phyloP scores from a whole-genome alignment of 1,140 invertebrate species.

The Lordiphosa clarofinis region DNA sequence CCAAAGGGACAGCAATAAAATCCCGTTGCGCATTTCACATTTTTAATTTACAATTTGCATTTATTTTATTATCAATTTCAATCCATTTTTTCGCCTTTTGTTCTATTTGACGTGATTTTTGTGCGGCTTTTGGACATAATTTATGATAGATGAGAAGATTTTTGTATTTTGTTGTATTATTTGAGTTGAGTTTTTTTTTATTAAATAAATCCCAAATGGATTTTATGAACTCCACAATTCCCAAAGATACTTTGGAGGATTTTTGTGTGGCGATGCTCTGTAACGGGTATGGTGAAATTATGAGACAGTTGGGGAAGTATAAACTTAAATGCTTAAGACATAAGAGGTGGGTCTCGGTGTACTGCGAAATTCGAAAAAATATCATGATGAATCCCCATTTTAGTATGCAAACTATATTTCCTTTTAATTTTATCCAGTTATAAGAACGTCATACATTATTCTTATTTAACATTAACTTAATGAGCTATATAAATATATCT shows the following conservation, averaged over 20 bases:
- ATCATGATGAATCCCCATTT: too few species aligned
- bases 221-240: slow-evolving; percentile 61
- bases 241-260: slow-evolving; percentile 20
- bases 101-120: slow-evolving; percentile 30
- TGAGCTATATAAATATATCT: too few species aligned
- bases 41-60: slow-evolving; percentile 60
- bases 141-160: slow-evolving; percentile 45
- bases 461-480: too few species aligned
- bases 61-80: slow-evolving; percentile 71
- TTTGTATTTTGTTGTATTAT: slow-evolving; percentile 36
- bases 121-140: slow-evolving; percentile 48
- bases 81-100: slow-evolving; percentile 16
- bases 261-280: not conserved
- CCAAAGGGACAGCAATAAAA: slow-evolving; percentile 30
- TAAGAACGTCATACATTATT: too few species aligned
- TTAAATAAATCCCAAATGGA: slow-evolving; percentile 62
- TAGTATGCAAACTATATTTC: too few species aligned
- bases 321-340: too few species aligned
- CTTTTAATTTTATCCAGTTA: too few species aligned
- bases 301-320: too few species aligned
- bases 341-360: too few species aligned
- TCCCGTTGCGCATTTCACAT: slow-evolving; percentile 33
- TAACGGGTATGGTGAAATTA: too few species aligned
- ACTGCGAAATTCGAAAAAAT: too few species aligned
- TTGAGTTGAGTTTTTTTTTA: slow-evolving; percentile 53